phyloP scores from a whole-genome alignment of 2,888 invertebrate species.

The Amiota minor region DNA sequence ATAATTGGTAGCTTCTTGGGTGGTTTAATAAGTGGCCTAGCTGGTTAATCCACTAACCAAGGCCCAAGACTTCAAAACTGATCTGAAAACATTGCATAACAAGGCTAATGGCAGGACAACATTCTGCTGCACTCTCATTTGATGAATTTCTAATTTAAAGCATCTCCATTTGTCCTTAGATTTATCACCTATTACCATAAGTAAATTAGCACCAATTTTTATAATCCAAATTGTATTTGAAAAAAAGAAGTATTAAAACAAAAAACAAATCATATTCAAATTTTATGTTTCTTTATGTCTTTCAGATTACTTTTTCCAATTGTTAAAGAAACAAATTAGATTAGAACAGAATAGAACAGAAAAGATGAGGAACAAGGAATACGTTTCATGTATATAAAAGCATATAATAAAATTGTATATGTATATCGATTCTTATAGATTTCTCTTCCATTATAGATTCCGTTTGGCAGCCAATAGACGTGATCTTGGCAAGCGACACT shows the following conservation, averaged over 20 bases:
- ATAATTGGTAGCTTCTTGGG: conserved; percentile 66
- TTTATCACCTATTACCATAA: too few species aligned
- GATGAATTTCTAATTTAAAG: conserved; percentile 48
- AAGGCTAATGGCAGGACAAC: conserved; percentile 13
- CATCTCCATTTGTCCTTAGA: conserved; percentile 2
- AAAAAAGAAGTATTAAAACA: too few species aligned
- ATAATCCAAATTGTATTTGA: too few species aligned
- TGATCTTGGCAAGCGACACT: conserved; percentile 71
- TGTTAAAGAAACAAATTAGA: too few species aligned
- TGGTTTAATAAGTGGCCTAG: conserved; percentile 67
- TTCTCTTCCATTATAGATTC: conserved; percentile 45
- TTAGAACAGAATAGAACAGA: too few species aligned
- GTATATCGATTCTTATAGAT: conserved; percentile 18
- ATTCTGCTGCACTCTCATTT: neutral
- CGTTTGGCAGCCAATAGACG: conserved; percentile 67
- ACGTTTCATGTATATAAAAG: conserved; percentile 25
- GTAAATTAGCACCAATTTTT: too few species aligned
- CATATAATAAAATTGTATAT: neutral
- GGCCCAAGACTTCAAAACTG: neutral
- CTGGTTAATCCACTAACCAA: conserved; percentile 55
- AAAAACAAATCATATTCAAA: too few species aligned
- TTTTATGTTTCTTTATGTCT: too few species aligned
- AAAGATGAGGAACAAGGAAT: neutral
- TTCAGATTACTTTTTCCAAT: too few species aligned
- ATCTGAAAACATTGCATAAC: conserved; percentile 35